Conservation (phyloP, 2,113 vertebrate species). For the Microcebus lehilahytsara region DNA sequence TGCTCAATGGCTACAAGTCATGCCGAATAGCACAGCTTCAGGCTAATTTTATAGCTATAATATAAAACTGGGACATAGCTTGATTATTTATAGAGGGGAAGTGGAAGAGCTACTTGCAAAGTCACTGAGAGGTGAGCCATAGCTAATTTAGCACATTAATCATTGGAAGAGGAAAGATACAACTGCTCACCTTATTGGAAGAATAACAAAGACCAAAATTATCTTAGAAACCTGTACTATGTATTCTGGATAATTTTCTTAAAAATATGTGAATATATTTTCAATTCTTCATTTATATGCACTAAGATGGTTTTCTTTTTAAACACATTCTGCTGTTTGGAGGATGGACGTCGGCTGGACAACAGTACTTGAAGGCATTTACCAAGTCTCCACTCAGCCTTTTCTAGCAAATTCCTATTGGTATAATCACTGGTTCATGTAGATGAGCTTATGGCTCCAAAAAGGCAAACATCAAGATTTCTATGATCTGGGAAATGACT, state of each 20-base stretch:
- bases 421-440: neutral
- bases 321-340: neutral
- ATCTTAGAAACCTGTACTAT: neutral
- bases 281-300: neutral
- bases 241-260: neutral
- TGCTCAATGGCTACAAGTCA: neutral
- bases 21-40: neutral
- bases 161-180: neutral
- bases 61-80: constrained; percentile 12
- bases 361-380: neutral
- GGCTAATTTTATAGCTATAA: constrained; percentile 18
- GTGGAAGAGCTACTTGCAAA: neutral
- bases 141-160: constrained; percentile 1
- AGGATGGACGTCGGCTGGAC: neutral
- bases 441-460: neutral
- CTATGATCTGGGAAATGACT: neutral
- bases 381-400: neutral
- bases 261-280: neutral
- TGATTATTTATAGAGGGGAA: constrained; percentile 46
- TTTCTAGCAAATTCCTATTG: neutral
- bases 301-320: neutral
- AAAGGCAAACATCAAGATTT: neutral
- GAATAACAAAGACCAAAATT: neutral
- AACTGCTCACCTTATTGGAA: neutral
- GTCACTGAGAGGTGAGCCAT: constrained; percentile 14